A percentile compares a stretch with the other conserved stretches of the same genome.
Evolutionary conservation across 1,140 invertebrate species (phyloP).

Genomic region (Lepidurus apus): DNA sequence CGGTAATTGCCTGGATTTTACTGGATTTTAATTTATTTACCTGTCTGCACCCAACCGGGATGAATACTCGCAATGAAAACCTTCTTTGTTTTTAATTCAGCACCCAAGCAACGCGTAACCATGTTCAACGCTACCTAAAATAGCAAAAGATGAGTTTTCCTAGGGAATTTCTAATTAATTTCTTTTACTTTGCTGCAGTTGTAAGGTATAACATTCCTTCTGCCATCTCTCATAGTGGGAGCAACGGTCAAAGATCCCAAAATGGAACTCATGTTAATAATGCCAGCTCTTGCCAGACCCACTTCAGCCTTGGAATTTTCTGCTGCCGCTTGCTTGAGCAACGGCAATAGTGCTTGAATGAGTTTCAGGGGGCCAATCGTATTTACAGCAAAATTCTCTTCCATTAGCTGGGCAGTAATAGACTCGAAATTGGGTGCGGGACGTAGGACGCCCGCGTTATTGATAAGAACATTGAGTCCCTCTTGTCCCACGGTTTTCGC

Average conservation of each 20-base stretch:
- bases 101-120: conserved; percentile 74
- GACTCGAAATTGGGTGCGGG: conserved; percentile 65
- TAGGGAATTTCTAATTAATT: not conserved
- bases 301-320: conserved; percentile 40
- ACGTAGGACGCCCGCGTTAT: conserved; percentile 73
- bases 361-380: conserved; percentile 75
- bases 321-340: conserved; percentile 64
- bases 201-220: conserved; percentile 27
- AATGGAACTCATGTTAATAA: conserved; percentile 78
- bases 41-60: conserved; percentile 79
- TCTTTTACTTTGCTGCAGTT: conserved; percentile 31
- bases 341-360: conserved; percentile 43
- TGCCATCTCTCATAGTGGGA: conserved; percentile 22
- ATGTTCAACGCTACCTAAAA: conserved; percentile 76
- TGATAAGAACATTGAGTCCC: conserved; percentile 76
- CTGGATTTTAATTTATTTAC: not conserved
- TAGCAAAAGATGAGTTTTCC: conserved; percentile 16
- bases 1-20: not conserved
- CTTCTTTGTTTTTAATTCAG: conserved; percentile 57
- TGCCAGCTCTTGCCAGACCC: conserved; percentile 49
- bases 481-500: conserved; percentile 50
- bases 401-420: conserved; percentile 63
- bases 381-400: conserved; percentile 66
- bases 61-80: conserved; percentile 72
- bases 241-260: conserved; percentile 63